Evolutionary conservation across 2,888 invertebrate genomes (phyloP), one percentile per base, ranked within the genome.

Genomic region (Oscheius onirici): DNA sequence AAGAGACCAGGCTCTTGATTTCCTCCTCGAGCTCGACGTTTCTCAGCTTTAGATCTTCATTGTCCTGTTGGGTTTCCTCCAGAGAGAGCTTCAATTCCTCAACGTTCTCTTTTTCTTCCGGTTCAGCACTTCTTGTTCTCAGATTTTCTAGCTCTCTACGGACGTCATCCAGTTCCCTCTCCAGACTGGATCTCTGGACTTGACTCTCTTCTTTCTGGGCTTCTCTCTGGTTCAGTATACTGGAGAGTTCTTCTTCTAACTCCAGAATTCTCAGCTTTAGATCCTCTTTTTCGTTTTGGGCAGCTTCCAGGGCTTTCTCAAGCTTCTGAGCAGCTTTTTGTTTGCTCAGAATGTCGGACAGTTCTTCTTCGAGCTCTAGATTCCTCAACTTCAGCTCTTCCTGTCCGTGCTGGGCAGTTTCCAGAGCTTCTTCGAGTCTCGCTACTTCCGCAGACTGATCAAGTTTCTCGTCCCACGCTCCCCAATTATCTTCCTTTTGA

Each of bases 311-410:
- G n/a, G n/a, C n/a, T 34, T 8, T 34, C 34, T 34, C 34, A n/a
- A n/a, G n/a, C n/a, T n/a, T n/a, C n/a, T n/a, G n/a, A n/a, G n/a
- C n/a, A n/a, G n/a, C n/a, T n/a, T n/a, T n/a, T n/a, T n/a, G n/a
- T n/a, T n/a, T n/a, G n/a, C n/a, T n/a, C n/a, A n/a, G n/a, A n/a
- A n/a, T n/a, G n/a, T n/a, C n/a, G n/a, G n/a, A n/a, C 46, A 5
- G 34, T 15, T 57, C 57, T 34, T 57, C 57, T 28, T 57, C 57
- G n/a, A 57, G 28, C 11, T 57, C 57, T 26, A 40, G 3, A 57
- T 57, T 34, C 20, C 40, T 57, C n/a, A 34, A 34, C 34, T 57
- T 57, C 2, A 57, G n/a, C n/a, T 57, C 57, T 40, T 57, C 57
- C 28, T 28, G 28, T 20, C 40, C 57, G 28, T 57, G 57, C 40